These are phyloP conservation scores for Andricus curvator DNA, from an alignment of 2,888 invertebrate species.

Conservation along the genomic window DNA sequence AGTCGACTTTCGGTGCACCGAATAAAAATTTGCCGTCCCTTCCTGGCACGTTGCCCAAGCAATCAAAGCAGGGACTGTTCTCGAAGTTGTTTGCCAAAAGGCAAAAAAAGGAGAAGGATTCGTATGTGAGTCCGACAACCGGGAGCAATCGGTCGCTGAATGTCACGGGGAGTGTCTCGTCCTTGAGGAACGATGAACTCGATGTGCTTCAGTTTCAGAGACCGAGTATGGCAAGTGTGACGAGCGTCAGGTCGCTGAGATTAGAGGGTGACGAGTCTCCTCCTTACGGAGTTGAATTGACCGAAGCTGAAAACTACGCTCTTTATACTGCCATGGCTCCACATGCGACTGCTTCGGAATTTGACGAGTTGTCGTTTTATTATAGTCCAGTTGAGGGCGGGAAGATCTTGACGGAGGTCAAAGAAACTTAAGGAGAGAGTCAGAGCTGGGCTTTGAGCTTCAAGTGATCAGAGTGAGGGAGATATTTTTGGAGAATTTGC, in stretches of 20 bases:
- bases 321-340: constrained; percentile 92
- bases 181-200: constrained; percentile 46
- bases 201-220: constrained; percentile 55
- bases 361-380: constrained; percentile 92
- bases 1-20: constrained; percentile 73
- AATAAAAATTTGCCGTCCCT: constrained; percentile 81
- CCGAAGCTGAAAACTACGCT: constrained; percentile 93
- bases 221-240: constrained; percentile 64
- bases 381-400: constrained; percentile 91
- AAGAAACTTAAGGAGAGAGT: constrained; percentile 60
- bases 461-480: constrained; percentile 15
- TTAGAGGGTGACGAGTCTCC: constrained; percentile 69
- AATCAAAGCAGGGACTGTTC: constrained; percentile 83
- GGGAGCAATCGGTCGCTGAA: constrained; percentile 58
- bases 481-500: constrained; percentile 16
- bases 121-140: constrained; percentile 44
- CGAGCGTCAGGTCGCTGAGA: constrained; percentile 60
- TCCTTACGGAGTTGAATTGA: constrained; percentile 82
- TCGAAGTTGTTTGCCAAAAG: constrained; percentile 83
- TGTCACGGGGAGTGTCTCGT: constrained; percentile 50
- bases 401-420: constrained; percentile 81
- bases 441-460: constrained; percentile 30
- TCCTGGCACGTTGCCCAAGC: constrained; percentile 79
- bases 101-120: constrained; percentile 78
- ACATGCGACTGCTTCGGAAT: constrained; percentile 91